A percentile compares a stretch with the other conserved stretches of the same genome.
Evolutionary conservation across 2,113 vertebrate species (phyloP).

Genomic region (Oncorhynchus kisutch): DNA sequence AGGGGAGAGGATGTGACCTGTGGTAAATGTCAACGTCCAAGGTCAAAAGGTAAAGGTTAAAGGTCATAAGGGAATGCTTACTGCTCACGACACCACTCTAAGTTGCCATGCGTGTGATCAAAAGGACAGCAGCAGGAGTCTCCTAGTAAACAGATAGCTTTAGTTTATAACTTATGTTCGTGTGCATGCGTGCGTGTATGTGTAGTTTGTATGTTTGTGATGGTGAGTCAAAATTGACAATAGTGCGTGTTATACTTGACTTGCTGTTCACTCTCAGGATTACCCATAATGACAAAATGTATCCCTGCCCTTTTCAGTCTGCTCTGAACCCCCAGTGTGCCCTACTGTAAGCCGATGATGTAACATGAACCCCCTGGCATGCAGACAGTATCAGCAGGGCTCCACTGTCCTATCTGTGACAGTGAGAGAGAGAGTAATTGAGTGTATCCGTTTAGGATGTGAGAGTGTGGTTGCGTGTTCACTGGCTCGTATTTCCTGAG

Average conservation of each 20-base stretch:
- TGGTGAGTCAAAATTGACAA: not conserved
- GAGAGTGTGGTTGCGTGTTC: slow-evolving; percentile 16
- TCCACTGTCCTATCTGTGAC: not conserved
- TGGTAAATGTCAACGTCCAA: slow-evolving; percentile 31
- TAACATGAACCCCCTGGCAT: not conserved
- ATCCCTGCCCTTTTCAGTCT: not conserved
- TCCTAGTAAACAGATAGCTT: too few species aligned
- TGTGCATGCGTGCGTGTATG: not conserved
- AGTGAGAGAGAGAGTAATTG: not conserved
- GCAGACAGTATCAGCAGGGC: not conserved
- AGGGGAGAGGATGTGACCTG: slow-evolving; percentile 31
- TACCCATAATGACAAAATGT: not conserved
- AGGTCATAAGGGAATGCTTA: slow-evolving; percentile 33
- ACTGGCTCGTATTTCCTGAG: not conserved
- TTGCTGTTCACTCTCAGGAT: not conserved
- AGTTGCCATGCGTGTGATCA: not conserved
- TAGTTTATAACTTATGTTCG: not conserved
- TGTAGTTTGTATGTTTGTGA: not conserved
- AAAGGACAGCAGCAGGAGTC: not conserved
- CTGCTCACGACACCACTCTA: not conserved
- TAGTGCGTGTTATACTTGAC: not conserved
- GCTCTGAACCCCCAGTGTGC: not conserved
- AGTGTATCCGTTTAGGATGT: not conserved
- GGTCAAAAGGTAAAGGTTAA: slow-evolving; percentile 28
- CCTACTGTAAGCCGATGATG: not conserved